Evolutionary conservation across 2,888 invertebrate genomes (phyloP).

Genomic region (Lobophora halterata): DNA sequence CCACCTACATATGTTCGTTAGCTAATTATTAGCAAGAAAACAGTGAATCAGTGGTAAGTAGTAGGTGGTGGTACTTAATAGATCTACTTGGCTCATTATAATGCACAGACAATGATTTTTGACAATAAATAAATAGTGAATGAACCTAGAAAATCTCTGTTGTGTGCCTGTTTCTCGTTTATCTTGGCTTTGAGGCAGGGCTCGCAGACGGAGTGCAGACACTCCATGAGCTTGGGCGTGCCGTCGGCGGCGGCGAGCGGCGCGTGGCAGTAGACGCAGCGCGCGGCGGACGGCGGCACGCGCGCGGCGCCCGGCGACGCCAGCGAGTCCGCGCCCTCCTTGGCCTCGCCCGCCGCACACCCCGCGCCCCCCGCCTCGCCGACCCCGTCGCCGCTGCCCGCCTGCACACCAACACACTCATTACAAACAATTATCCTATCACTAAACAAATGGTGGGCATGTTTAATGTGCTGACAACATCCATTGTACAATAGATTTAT

Average conservation of each 20-base stretch:
- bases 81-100: too few relatives aligned
- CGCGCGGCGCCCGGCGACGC: slow-evolving; percentile 56
- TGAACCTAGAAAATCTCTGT: slow-evolving; percentile 64
- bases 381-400: slow-evolving; percentile 12
- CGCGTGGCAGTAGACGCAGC: slow-evolving; percentile 77
- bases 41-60: too few relatives aligned
- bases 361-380: slow-evolving; percentile 22
- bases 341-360: slow-evolving; percentile 28
- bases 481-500: too few relatives aligned
- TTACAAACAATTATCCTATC: too few relatives aligned
- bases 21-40: too few relatives aligned
- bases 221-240: slow-evolving; percentile 90
- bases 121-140: not conserved
- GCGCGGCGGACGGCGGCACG: slow-evolving; percentile 51
- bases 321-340: slow-evolving; percentile 62
- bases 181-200: slow-evolving; percentile 87
- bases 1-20: too few relatives aligned
- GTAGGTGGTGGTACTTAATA: too few relatives aligned
- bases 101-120: not conserved
- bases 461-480: too few relatives aligned
- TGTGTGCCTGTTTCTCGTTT: slow-evolving; percentile 61
- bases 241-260: slow-evolving; percentile 60
- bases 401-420: slow-evolving; percentile 2
- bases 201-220: slow-evolving; percentile 92
- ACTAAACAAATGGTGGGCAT: too few relatives aligned